Base-by-base conservation (phyloP, 2,113 vertebrate species). In the Ctenomys sociabilis region DNA sequence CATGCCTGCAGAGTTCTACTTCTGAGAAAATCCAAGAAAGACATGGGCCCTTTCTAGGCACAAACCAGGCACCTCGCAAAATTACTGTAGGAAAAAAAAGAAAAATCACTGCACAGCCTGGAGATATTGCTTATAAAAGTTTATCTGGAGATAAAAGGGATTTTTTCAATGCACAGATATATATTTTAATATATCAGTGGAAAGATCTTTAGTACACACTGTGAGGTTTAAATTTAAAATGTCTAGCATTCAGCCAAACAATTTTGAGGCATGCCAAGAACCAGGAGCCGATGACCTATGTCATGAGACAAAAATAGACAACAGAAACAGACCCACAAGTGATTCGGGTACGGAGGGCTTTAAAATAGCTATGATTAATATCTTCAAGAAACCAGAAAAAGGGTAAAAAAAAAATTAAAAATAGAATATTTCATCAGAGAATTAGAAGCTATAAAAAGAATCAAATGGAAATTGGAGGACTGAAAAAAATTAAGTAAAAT, bases 311-410 rank as follows among this genome's bases (percentile, higher is more conserved):
- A 28, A 80, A 75, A 21, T 2, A 72, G 35, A 49, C 13, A 66
- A 19, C 30, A 78, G 73, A 45, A 78, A 78, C 43, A 85, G 87
- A 70, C 17, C 40, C 73, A 52, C 43, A n/a, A 70, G 43, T 43
- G 64, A 93, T 63, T 49, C 40, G n/a, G 28, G 75, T 63, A 28
- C 24, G 8, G 32, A 95, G 30, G 45, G n/a, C 52, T 82, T 95
- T 59, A 93, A 95, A 88, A 84, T 83, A 90, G 35, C 54, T 73
- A 22, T 63, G 61, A 61, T 90, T 80, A 88, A 37, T 61, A 86
- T 72, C 54, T 28, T 84, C 14, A 84, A 61, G 82, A 92, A 95
- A 43, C 70, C 52, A 66, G 66, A 68, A 88, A 73, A 64, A 66
- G 63, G 26, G 40, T 30, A 49, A 77, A 83, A 88, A 54, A 35